Conservation (phyloP, 37 sponge, comb jelly and placozoan species). For the Cladorhizidae sp. region DNA sequence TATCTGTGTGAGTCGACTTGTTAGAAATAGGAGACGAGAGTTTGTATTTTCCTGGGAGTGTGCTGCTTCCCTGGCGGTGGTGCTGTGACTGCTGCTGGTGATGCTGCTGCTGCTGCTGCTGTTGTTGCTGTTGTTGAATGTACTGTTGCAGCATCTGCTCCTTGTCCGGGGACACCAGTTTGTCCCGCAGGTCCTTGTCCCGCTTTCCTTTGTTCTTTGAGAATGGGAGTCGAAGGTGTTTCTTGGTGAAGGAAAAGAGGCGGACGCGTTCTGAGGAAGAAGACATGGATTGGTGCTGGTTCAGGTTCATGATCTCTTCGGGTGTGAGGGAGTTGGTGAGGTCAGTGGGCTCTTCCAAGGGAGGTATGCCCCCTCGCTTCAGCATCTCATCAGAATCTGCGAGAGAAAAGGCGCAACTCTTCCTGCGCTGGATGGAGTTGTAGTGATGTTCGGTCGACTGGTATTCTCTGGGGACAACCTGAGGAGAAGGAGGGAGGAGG, state of each 20-base stretch:
- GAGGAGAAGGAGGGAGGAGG: neutral
- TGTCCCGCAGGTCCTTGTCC: conserved; percentile 21
- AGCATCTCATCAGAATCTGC: conserved; percentile 25
- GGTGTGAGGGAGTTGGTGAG: conserved; percentile 36
- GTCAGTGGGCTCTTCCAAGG: conserved; percentile 35
- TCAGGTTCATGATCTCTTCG: conserved; percentile 27
- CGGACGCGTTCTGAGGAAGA: conserved; percentile 33
- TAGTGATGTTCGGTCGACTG: neutral
- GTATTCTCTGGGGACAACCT: conserved; percentile 23
- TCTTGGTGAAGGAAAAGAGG: conserved; percentile 39
- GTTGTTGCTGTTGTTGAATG: neutral
- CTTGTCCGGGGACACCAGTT: conserved; percentile 25
- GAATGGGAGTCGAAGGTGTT: conserved; percentile 35
- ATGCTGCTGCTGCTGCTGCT: neutral
- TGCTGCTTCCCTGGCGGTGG: neutral
- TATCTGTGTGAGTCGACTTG: neutral
- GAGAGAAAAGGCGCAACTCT: conserved; percentile 24
- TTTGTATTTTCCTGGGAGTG: neutral
- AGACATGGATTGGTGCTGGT: conserved; percentile 8
- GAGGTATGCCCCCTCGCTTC: neutral
- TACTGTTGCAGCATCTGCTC: neutral
- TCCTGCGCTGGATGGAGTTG: conserved; percentile 19
- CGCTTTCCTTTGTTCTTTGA: conserved; percentile 15
- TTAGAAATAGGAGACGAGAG: neutral
- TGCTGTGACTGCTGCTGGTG: neutral